Conservation (phyloP, 2,113 vertebrate species). For the Dromiciops gliroides region DNA sequence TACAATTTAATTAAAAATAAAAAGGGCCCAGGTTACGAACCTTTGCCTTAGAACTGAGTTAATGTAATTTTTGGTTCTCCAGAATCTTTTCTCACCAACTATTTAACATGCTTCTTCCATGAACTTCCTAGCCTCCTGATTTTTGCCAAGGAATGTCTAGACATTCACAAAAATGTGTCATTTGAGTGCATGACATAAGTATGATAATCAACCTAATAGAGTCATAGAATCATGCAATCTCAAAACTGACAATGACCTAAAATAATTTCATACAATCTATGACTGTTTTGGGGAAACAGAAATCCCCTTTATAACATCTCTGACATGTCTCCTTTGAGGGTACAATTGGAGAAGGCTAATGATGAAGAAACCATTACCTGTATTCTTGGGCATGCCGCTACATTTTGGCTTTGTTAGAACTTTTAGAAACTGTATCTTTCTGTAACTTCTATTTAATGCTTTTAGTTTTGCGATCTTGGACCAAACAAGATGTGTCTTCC, state of each 20-base stretch:
- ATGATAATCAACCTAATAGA: background rate
- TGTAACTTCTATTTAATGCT: background rate
- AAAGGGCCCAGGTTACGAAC: background rate
- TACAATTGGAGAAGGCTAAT: background rate
- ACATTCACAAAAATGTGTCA: background rate
- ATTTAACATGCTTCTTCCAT: background rate
- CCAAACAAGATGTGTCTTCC: background rate
- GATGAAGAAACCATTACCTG: background rate
- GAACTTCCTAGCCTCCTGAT: background rate
- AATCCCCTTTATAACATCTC: background rate
- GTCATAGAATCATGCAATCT: background rate
- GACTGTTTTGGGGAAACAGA: background rate
- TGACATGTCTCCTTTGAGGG: background rate
- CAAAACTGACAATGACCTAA: background rate
- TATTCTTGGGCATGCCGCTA: background rate
- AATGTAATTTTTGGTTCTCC: background rate
- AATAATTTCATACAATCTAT: background rate
- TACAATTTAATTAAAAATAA: background rate
- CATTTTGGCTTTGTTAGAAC: background rate
- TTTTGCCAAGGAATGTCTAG: background rate
- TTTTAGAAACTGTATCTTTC: background rate
- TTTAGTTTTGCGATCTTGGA: background rate
- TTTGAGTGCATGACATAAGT: background rate
- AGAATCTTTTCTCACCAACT: background rate
- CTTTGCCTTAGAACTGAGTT: background rate